These are phyloP conservation scores for Carterocephalus palaemon DNA, from an alignment of 2,888 invertebrate species.

Conservation along the genomic window DNA sequence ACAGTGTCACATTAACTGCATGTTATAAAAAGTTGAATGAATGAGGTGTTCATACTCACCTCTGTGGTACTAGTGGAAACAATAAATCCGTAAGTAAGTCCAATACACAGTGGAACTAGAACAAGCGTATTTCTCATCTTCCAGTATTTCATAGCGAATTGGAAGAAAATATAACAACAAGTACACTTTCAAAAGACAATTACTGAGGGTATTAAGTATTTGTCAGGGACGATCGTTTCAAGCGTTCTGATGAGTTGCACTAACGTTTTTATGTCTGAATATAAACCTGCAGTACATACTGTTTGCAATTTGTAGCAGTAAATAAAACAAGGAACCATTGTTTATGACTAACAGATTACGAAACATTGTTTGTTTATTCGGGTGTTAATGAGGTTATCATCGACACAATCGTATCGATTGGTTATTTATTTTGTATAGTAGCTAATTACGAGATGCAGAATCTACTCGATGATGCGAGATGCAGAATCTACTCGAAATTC, in stretches of 20 bases:
- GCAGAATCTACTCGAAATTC: too few relatives aligned
- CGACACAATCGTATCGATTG: too few relatives aligned
- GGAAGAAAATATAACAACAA: slow-evolving; percentile 21
- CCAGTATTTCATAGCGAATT: slow-evolving; percentile 33
- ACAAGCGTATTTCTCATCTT: slow-evolving; percentile 53
- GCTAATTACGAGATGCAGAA: too few relatives aligned
- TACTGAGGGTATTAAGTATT: slow-evolving; percentile 24
- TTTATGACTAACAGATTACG: too few relatives aligned
- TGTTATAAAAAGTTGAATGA: slow-evolving; percentile 10
- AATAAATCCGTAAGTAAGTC: slow-evolving; percentile 48
- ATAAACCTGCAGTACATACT: slow-evolving; percentile 13
- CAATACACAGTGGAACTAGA: slow-evolving; percentile 51
- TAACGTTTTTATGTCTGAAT: slow-evolving; percentile 14
- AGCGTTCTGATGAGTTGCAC: slow-evolving; percentile 16
- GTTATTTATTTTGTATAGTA: too few relatives aligned
- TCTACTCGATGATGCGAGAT: too few relatives aligned
- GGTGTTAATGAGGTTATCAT: too few relatives aligned
- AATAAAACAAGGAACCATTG: too few relatives aligned
- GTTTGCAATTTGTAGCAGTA: slow-evolving; percentile 16
- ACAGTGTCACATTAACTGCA: slow-evolving; percentile 9
- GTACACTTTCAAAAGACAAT: slow-evolving; percentile 24
- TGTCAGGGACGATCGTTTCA: slow-evolving; percentile 15
- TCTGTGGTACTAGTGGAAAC: slow-evolving; percentile 42
- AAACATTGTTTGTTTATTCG: too few relatives aligned
- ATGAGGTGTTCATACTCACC: slow-evolving; percentile 44